Evolutionary conservation across 2,113 vertebrate genomes (phyloP).

Genomic region (Brachyhypopomus gauderio): DNA sequence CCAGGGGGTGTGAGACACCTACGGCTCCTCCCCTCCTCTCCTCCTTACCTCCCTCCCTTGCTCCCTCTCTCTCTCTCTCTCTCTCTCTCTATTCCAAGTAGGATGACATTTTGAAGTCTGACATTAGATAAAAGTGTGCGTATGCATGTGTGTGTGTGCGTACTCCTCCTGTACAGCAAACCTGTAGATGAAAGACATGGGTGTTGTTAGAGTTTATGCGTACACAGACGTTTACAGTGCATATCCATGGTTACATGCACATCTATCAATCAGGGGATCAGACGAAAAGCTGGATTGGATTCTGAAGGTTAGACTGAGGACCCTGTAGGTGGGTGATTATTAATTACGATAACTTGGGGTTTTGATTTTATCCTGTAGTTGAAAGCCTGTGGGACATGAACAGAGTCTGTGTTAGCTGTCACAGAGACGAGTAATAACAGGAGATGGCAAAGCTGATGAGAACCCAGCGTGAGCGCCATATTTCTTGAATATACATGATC

Average conservation of each 20-base stretch:
- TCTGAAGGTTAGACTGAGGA: constrained; percentile 54
- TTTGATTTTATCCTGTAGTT: constrained; percentile 55
- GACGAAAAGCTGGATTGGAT: constrained; percentile 47
- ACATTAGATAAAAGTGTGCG: constrained; percentile 59
- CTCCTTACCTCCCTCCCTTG: not conserved
- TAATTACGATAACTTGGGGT: constrained; percentile 65
- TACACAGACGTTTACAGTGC: constrained; percentile 54
- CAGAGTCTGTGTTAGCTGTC: constrained; percentile 41
- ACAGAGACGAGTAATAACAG: constrained; percentile 44
- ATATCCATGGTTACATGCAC: constrained; percentile 38
- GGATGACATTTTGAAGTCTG: constrained; percentile 63
- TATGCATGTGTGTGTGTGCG: constrained; percentile 25
- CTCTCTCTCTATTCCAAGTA: constrained; percentile 46
- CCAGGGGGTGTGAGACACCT: constrained; percentile 61
- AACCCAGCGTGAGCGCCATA: not conserved
- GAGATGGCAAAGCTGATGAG: constrained; percentile 46
- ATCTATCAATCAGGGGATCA: constrained; percentile 56
- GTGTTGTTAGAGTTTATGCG: constrained; percentile 50
- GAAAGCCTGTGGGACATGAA: constrained; percentile 51
- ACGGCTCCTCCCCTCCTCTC: constrained; percentile 48
- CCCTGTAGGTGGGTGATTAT: constrained; percentile 57
- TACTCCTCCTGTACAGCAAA: constrained; percentile 40
- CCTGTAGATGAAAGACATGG: constrained; percentile 51
- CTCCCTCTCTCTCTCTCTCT: not conserved
- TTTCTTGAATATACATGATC: not conserved